A percentile compares a stretch with the other conserved stretches of the same genome.
These are phyloP conservation scores for Eristalinus sepulchralis DNA, from an alignment of 2,888 invertebrate species.

Conservation along the genomic window DNA sequence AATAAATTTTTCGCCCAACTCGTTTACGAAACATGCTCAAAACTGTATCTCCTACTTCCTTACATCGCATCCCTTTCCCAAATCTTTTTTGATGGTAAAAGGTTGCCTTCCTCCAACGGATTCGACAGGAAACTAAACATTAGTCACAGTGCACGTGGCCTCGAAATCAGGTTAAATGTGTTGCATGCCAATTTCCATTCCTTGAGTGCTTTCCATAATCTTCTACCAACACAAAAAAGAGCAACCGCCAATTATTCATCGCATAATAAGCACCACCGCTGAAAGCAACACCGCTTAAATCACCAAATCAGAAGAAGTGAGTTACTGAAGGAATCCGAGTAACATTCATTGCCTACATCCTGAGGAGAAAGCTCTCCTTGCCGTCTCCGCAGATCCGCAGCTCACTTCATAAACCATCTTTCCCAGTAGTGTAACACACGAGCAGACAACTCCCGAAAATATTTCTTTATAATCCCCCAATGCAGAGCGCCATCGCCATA, in stretches of 20 bases:
- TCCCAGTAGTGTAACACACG: neutral
- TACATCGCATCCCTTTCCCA: no score
- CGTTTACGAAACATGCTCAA: no score
- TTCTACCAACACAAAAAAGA: neutral
- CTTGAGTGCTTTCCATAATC: neutral
- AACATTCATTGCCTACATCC: neutral
- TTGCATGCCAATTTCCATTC: neutral
- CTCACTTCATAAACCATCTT: neutral
- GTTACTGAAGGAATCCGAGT: neutral
- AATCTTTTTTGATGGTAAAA: no score
- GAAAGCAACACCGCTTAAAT: neutral
- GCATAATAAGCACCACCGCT: neutral
- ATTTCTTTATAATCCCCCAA: constrained; percentile 12
- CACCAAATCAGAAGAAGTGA: neutral
- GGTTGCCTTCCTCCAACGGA: neutral
- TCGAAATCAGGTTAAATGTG: neutral
- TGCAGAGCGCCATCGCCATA: constrained; percentile 1
- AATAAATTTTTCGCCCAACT: no score
- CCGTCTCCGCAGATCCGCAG: neutral
- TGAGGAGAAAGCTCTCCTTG: neutral
- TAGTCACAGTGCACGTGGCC: neutral
- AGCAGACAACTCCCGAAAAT: neutral
- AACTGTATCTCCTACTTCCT: no score
- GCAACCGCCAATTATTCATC: neutral
- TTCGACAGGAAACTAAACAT: neutral